A percentile compares a stretch with the other conserved stretches of the same genome.
These are phyloP conservation scores for Cataglyphis livida DNA, from an alignment of 2,888 invertebrate genomes.

Conservation along the genomic window DNA sequence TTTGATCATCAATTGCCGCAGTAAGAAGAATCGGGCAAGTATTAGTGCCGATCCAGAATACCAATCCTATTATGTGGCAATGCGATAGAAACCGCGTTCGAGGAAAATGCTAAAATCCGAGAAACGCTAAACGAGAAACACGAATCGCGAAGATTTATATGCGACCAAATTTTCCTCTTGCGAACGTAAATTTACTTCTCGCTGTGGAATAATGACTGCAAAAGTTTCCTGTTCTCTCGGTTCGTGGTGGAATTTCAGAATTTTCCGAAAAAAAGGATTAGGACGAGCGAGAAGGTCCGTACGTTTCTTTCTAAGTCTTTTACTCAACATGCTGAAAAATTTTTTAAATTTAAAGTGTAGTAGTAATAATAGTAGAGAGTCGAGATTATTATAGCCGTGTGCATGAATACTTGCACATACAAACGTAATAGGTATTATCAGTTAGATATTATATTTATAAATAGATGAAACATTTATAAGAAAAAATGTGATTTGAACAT, in stretches of 20 bases:
- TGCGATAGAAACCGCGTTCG: slow-evolving; percentile 32
- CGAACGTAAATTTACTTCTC: slow-evolving; percentile 51
- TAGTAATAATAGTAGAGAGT: not conserved
- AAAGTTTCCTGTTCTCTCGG: slow-evolving; percentile 48
- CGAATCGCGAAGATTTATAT: slow-evolving; percentile 41
- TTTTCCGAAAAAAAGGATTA: slow-evolving; percentile 48
- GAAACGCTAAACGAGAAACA: slow-evolving; percentile 53
- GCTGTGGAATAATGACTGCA: slow-evolving; percentile 48
- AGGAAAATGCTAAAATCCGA: slow-evolving; percentile 48
- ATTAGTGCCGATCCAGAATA: slow-evolving; percentile 63
- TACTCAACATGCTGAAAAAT: slow-evolving; percentile 9
- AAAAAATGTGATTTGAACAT: not conserved
- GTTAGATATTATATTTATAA: not conserved
- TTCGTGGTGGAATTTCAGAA: slow-evolving; percentile 41
- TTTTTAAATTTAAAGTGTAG: not conserved
- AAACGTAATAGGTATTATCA: not conserved
- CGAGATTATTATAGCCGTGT: not conserved
- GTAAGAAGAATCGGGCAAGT: slow-evolving; percentile 57
- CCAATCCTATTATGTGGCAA: not conserved
- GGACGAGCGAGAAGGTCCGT: slow-evolving; percentile 7
- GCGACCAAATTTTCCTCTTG: slow-evolving; percentile 47
- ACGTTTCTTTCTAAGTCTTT: slow-evolving; percentile 42
- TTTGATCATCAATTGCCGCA: slow-evolving; percentile 63
- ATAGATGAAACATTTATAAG: not conserved
- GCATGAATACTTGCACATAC: not conserved